Evolutionary conservation across 2,888 invertebrate genomes (phyloP).

Genomic region (Sclerodermus sp.): DNA sequence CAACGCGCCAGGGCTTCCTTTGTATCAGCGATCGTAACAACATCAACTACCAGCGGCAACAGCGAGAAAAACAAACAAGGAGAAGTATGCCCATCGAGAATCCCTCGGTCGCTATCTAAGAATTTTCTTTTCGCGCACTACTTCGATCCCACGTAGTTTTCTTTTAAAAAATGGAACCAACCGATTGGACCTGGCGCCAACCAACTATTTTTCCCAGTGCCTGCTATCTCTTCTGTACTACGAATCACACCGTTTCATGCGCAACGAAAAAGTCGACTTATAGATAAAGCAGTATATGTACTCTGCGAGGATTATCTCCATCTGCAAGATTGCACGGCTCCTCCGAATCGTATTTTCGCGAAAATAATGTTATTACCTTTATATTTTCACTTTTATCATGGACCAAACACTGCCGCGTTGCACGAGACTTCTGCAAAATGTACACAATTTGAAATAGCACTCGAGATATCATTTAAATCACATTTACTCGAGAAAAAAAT

Average conservation of each 20-base stretch:
- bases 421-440: too few relatives aligned
- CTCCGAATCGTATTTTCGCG: not conserved
- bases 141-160: too few relatives aligned
- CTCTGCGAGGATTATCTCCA: constrained; percentile 13
- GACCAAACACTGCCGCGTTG: too few relatives aligned
- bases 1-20: not conserved
- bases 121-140: too few relatives aligned
- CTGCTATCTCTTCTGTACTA: not conserved
- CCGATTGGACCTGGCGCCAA: constrained; percentile 11
- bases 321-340: constrained; percentile 7
- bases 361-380: not conserved
- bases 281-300: constrained; percentile 11
- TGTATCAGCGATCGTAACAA: constrained; percentile 8
- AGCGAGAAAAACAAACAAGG: not conserved
- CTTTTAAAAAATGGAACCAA: not conserved
- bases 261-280: not conserved
- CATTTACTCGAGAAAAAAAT: too few relatives aligned
- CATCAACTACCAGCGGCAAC: constrained; percentile 2
- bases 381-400: too few relatives aligned
- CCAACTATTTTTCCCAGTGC: not conserved
- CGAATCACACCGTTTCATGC: not conserved
- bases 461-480: too few relatives aligned
- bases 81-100: not conserved
- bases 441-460: too few relatives aligned
- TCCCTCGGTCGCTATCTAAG: too few relatives aligned